phyloP scores from a whole-genome alignment of 2,797 vertebrate species.

The Cygnus olor region DNA sequence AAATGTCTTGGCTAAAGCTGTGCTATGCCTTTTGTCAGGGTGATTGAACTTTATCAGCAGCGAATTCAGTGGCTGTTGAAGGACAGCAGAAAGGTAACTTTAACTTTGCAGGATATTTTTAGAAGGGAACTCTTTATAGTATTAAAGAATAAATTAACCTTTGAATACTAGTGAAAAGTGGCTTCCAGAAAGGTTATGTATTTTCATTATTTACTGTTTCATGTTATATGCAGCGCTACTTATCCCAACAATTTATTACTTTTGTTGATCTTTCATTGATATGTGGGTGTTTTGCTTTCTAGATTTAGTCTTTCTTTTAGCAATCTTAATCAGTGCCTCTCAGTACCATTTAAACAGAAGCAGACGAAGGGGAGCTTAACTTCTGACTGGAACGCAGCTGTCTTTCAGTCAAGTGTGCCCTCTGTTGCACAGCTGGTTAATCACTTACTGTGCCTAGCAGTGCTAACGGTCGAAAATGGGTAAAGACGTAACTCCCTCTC shows the following conservation, averaged over 20 bases:
- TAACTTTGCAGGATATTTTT: neutral
- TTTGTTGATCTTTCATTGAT: neutral
- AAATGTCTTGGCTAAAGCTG: neutral
- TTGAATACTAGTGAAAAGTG: neutral
- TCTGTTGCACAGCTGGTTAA: neutral
- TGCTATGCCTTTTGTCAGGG: conserved; percentile 70
- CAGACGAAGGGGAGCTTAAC: neutral
- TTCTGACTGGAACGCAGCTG: neutral
- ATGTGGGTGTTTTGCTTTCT: neutral
- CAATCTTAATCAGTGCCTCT: neutral
- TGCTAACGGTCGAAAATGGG: neutral
- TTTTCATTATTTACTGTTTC: neutral
- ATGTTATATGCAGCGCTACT: neutral
- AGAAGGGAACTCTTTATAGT: neutral
- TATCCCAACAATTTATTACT: neutral
- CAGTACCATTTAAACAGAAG: neutral
- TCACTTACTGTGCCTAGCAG: neutral
- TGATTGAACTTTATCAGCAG: conserved; percentile 74
- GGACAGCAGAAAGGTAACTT: conserved; percentile 83
- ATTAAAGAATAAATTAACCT: neutral
- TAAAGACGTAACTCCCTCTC: neutral
- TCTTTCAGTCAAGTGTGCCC: neutral
- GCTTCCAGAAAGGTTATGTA: neutral
- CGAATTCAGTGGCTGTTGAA: conserved; percentile 81
- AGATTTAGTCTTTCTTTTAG: neutral